Percentiles rank a stretch among this genome's conserved stretches.
These are phyloP conservation scores for Mormyrops boulengeri DNA, from an alignment of 2,797 vertebrate species.

Conservation along the genomic window DNA sequence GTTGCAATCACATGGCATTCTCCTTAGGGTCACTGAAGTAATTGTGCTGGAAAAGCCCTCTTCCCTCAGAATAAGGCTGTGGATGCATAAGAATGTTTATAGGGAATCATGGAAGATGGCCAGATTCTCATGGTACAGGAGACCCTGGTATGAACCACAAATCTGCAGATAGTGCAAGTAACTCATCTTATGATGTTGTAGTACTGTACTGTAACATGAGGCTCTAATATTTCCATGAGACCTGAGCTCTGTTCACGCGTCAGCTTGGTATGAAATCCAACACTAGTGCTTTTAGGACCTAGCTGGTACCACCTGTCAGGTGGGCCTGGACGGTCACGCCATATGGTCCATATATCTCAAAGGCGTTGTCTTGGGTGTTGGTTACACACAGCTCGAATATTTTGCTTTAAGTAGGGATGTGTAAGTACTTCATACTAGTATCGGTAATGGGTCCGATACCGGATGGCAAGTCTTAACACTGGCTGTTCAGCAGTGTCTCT, in stretches of 20 bases:
- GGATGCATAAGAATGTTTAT: not conserved
- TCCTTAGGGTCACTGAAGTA: not conserved
- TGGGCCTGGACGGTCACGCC: not conserved
- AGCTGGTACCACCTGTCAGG: not conserved
- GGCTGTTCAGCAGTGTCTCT: not conserved
- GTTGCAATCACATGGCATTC: not conserved
- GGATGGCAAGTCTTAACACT: not conserved
- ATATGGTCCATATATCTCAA: not conserved
- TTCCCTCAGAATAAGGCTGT: not conserved
- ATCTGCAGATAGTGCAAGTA: not conserved
- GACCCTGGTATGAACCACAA: not conserved
- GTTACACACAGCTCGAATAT: not conserved
- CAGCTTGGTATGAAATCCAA: not conserved
- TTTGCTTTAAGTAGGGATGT: not conserved
- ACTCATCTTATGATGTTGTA: not conserved
- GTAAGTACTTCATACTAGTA: not conserved
- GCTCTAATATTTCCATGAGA: constrained; percentile 1
- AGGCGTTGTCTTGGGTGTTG: not conserved
- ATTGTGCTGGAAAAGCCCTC: not conserved
- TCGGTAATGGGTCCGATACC: not conserved
- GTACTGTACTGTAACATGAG: constrained; percentile 17
- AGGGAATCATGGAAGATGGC: not conserved
- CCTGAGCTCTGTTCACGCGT: not conserved
- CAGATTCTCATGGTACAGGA: not conserved
- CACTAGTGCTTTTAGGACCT: not conserved